phyloP scores from a whole-genome alignment of 2,888 invertebrate species.

The Drosophila maculinotata region DNA sequence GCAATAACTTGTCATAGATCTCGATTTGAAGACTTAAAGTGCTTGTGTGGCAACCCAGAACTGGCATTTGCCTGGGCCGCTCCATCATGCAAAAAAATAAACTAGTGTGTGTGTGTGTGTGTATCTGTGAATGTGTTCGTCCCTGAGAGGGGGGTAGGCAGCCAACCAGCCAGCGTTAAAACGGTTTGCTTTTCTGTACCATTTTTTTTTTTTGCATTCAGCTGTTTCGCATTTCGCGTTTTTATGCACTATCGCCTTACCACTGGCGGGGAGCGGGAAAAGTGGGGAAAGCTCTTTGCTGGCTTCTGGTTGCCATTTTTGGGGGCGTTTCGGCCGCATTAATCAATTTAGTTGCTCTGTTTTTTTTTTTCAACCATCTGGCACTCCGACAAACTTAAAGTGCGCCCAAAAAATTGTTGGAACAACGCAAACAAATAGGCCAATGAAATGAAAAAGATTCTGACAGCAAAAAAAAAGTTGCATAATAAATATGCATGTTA shows the following conservation, averaged over 20 bases:
- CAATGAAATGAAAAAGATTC: neutral
- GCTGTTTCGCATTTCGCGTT: constrained; percentile 35
- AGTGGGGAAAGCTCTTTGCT: constrained; percentile 5
- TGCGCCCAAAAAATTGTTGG: neutral
- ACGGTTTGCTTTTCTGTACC: constrained; percentile 43
- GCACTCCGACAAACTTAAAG: constrained; percentile 16
- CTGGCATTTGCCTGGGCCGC: constrained; percentile 1
- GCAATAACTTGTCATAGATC: constrained; percentile 33
- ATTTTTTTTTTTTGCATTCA: constrained; percentile 37
- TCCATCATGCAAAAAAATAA: neutral
- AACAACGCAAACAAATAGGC: neutral
- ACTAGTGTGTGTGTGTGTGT: neutral
- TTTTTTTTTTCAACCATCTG: constrained; percentile 19
- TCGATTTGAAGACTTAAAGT: constrained; percentile 35
- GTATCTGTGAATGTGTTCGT: constrained; percentile 4
- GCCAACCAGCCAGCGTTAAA: constrained; percentile 38
- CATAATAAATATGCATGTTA: neutral
- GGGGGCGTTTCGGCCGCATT: constrained; percentile 15
- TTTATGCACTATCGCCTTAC: constrained; percentile 49
- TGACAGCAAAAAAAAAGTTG: too few species aligned
- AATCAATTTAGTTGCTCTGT: constrained; percentile 36
- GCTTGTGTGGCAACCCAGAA: constrained; percentile 4
- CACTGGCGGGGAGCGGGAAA: neutral
- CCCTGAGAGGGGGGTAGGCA: neutral
- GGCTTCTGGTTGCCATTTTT: constrained; percentile 10